Evolutionary conservation across 2,797 vertebrate species (phyloP), one percentile per base, ranked within the genome.

Genomic region (Onychomys torridus): DNA sequence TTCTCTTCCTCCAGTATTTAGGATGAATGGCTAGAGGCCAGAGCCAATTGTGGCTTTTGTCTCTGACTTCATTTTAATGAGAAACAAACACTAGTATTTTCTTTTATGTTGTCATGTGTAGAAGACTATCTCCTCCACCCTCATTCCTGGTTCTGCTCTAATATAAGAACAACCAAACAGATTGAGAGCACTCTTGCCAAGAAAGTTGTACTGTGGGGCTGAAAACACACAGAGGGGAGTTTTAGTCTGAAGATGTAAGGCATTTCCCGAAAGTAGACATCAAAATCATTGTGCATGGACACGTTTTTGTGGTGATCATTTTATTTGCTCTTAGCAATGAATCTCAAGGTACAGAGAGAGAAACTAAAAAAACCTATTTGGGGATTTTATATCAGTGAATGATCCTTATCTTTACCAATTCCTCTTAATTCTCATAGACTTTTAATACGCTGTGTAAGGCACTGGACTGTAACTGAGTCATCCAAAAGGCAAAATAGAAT

Each of bases 1-100:
- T 94, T 97, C 49, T 92, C 79, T 97, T 95, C 93, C 89, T 97
- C 86, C 59, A 92, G 94, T 94, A 85, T 96, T 97, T 95, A 96
- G 65, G 63, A 96, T 96, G 79, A 92, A 81, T 95, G 92, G 88
- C 87, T 96, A 84, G 34, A 91, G 71, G 83, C 89, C 91, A 97
- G 92, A 93, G 95, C 75, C 25, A n/a, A 75, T 77, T 93, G 96
- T 95, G 96, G 76, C 87, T 95, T 96, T 97, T 89, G 88, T 92
- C 78, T 97, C 88, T 67, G 79, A 88, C 95, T 94, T 93, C 95
- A 78, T 82, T 92, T 55, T 43, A 94, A 96, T 94, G 73, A 98
- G 95, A 97, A 97, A 96, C 85, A 96, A 98, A 97, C 55, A 94
- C 73, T 88, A 87, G 96, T 96, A 93, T 93, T 93, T 96, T 97